phyloP scores from a whole-genome alignment of 37 sponge, comb jelly and placozoan species.

The Amphimedon queenslandica region DNA sequence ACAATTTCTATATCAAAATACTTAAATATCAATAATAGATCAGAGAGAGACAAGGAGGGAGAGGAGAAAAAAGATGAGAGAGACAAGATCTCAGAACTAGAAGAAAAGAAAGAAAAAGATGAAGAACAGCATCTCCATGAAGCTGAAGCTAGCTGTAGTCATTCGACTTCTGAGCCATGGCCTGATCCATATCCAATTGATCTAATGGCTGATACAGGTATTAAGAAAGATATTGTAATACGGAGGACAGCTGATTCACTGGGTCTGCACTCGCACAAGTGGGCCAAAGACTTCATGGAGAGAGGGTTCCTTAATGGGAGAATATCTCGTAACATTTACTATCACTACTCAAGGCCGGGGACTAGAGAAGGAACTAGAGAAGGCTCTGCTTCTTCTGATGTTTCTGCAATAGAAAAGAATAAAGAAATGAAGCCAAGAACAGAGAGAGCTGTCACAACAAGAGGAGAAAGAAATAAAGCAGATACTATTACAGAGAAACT shows the following conservation, averaged over 20 bases:
- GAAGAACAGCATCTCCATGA: not conserved
- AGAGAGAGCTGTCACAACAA: no score
- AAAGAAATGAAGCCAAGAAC: no score
- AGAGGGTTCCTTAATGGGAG: not conserved
- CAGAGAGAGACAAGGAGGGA: not conserved
- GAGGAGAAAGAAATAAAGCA: no score
- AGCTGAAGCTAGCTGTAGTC: no score
- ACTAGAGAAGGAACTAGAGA: not conserved
- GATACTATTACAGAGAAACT: no score
- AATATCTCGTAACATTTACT: not conserved
- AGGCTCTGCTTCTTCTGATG: not conserved
- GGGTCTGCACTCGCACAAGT: slow-evolving; percentile 36
- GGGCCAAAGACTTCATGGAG: slow-evolving; percentile 23
- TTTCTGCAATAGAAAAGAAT: not conserved
- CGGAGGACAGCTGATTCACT: slow-evolving; percentile 29
- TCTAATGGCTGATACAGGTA: not conserved
- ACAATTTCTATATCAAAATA: slow-evolving; percentile 28
- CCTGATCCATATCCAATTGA: not conserved
- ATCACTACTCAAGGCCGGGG: not conserved
- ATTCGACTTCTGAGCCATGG: not conserved
- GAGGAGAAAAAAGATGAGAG: slow-evolving; percentile 9
- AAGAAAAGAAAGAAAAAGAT: slow-evolving; percentile 4
- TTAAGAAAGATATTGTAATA: slow-evolving; percentile 19
- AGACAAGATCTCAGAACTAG: not conserved
- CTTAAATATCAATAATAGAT: slow-evolving; percentile 9